Percentiles rank a stretch among this genome's conserved stretches.
Conservation (phyloP, 2,888 invertebrate genomes). For the Keiferia lycopersicella region DNA sequence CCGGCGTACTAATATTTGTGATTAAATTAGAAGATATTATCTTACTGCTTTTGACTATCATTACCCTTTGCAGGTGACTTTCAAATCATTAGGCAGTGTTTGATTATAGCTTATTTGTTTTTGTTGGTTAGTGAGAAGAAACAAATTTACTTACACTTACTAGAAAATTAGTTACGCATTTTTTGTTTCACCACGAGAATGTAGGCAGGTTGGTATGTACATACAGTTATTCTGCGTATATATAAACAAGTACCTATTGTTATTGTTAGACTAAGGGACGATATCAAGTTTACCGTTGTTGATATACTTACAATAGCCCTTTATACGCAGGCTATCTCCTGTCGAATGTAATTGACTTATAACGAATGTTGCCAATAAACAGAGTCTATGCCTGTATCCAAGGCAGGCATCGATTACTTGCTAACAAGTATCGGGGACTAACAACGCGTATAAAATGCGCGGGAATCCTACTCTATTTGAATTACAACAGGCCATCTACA, state of each 20-base stretch:
- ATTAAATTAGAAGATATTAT: conserved; percentile 62
- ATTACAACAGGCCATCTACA: conserved; percentile 51
- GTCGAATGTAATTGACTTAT: conserved; percentile 25
- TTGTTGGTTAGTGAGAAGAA: conserved; percentile 18
- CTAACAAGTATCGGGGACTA: conserved; percentile 32
- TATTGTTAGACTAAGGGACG: conserved; percentile 14
- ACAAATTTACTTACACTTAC: conserved; percentile 20
- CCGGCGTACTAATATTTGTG: conserved; percentile 58
- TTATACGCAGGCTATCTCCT: conserved; percentile 6
- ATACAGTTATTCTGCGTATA: conserved; percentile 6
- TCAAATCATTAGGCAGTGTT: conserved; percentile 49
- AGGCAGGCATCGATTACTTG: conserved; percentile 26
- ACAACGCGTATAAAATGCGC: conserved; percentile 48
- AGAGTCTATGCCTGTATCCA: conserved; percentile 10
- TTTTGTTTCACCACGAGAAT: background rate
- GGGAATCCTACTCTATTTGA: conserved; percentile 53
- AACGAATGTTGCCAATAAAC: conserved; percentile 26
- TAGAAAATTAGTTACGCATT: conserved; percentile 21
- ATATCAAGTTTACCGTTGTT: conserved; percentile 12
- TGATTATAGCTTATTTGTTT: conserved; percentile 40
- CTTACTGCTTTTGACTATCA: conserved; percentile 55
- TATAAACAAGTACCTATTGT: background rate
- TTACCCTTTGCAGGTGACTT: conserved; percentile 62
- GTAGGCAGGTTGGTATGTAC: too few species aligned
- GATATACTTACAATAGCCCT: conserved; percentile 21